phyloP scores from a whole-genome alignment of 2,113 vertebrate species.

The Barbus barbus region DNA sequence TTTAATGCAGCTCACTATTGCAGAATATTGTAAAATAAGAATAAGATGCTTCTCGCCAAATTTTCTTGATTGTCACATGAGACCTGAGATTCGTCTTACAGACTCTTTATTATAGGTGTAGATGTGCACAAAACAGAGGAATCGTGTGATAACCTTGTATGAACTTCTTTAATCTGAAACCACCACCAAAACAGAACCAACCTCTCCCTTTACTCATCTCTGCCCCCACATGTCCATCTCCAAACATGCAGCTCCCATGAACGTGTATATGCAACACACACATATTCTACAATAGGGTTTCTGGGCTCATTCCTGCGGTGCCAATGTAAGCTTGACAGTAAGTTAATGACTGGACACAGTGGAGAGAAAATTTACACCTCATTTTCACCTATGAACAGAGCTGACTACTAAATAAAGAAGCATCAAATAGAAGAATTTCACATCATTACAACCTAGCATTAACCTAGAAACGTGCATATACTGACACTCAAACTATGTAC shows the following conservation, averaged over 20 bases:
- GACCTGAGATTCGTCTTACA: background rate
- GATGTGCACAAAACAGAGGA: no score
- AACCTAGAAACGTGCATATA: background rate
- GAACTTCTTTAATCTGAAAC: no score
- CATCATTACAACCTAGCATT: background rate
- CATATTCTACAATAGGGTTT: no score
- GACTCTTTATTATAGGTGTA: background rate
- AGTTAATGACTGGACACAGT: conserved; percentile 33
- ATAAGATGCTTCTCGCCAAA: no score
- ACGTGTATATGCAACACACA: no score
- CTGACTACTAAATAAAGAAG: conserved; percentile 22
- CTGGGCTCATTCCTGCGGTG: background rate
- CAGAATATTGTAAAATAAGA: background rate
- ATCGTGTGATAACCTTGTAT: no score
- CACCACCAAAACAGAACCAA: no score
- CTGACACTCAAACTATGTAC: background rate
- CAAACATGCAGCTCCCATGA: no score
- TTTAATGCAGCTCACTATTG: background rate
- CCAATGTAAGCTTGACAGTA: background rate
- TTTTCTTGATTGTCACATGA: background rate
- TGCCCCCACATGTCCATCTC: no score
- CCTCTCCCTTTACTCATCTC: no score
- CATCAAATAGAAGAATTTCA: conserved; percentile 3
- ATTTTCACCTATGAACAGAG: conserved; percentile 26
- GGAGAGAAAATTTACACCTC: conserved; percentile 30